Evolutionary conservation across 2,113 vertebrate species (phyloP), one percentile per base, ranked within the genome.

Genomic region (Oncorhynchus mykiss): DNA sequence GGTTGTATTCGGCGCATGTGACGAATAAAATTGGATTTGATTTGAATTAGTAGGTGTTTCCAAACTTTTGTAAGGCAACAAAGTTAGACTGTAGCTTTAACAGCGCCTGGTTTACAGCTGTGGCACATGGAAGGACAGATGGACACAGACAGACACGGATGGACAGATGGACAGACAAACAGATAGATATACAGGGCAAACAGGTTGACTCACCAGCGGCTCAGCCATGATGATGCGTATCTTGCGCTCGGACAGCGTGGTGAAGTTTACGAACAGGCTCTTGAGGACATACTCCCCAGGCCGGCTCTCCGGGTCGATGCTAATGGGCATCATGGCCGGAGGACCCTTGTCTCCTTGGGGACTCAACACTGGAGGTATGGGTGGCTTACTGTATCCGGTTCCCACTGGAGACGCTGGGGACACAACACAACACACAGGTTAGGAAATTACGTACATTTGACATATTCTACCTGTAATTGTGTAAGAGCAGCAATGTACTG

Each of bases 181-280:
- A 54, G 51, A 45, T 9, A 45, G 39, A 54, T 14, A 54, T 14
- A 54, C 51, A 54, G 31, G n/a, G 29, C 12, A 22, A 24, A 16
- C 39, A 11, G 11, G 9, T 7, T 1, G n/a, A 95, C 97, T 98
- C 73, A 99, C 97, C 93, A 99, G 90, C 0, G 97, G 96, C 73
- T 99, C 97, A 29, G 97, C 97, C 97, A 99, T 99, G 85, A 99
- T 95, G 84, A 98, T 95, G 48, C 96, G 94, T 79, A 99, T 98
- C 93, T 99, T 99, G 79, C 95, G 94, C 78, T 99, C 97, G 0
- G 97, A 96, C 84, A 94, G 86, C n/a, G 91, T 94, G 75, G 97
- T 96, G 64, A 99, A 99, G 90, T 96, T 97, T 76, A 96, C 96
- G 80, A 99, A 99, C 71, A 99, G 89, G 80, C 97, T 99, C 90